Conservation (phyloP, 2,113 vertebrate genomes). For the Pterocles gutturalis region DNA sequence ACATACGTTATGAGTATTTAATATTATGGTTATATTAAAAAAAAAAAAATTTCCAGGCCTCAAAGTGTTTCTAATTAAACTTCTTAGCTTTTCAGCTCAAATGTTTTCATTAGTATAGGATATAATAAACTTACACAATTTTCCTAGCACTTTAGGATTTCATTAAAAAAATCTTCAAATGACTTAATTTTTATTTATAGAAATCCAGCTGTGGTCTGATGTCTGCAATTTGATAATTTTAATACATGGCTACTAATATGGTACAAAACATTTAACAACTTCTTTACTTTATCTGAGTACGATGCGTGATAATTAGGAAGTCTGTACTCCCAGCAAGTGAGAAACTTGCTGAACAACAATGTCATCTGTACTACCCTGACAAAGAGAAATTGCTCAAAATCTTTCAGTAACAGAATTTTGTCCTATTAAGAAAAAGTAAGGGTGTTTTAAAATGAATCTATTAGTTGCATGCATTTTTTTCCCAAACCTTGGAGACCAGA, state of each 20-base stretch:
- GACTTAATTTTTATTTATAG: slow-evolving; percentile 15
- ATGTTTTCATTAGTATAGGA: background rate
- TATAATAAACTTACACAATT: background rate
- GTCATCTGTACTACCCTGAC: background rate
- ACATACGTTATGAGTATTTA: background rate
- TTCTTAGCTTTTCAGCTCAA: slow-evolving; percentile 9
- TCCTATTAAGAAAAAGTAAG: background rate
- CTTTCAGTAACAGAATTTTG: background rate
- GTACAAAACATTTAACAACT: background rate
- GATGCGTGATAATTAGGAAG: background rate
- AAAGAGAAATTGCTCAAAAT: background rate
- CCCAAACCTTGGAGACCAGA: background rate
- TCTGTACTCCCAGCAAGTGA: background rate
- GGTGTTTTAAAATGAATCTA: background rate
- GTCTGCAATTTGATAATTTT: slow-evolving; percentile 21
- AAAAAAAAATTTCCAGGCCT: slow-evolving; percentile 2
- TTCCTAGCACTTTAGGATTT: background rate
- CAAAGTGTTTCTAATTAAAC: slow-evolving; percentile 50
- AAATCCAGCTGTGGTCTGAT: slow-evolving; percentile 8
- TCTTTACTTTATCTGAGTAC: background rate
- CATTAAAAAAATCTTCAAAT: background rate
- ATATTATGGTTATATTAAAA: background rate
- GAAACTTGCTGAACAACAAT: background rate
- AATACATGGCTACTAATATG: background rate
- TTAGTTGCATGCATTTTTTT: background rate